Percentiles rank a stretch among this genome's conserved stretches.
Evolutionary conservation across 2,888 invertebrate species (phyloP).

Genomic region (Melinopterus prodromus): DNA sequence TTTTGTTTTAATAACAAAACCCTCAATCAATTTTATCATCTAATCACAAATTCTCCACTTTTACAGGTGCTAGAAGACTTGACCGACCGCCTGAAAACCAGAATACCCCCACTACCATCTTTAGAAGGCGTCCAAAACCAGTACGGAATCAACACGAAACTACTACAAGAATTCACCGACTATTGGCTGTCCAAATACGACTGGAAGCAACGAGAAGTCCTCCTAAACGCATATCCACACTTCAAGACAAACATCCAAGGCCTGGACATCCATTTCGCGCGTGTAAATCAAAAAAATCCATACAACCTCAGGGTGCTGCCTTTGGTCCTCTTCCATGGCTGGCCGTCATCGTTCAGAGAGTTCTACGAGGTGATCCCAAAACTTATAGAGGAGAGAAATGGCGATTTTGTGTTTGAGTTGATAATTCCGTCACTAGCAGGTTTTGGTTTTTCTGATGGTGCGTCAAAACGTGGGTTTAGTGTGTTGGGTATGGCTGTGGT

Average conservation of each 20-base stretch:
- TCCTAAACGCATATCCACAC: slow-evolving; percentile 73
- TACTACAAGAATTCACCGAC: slow-evolving; percentile 71
- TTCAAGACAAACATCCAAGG: slow-evolving; percentile 78
- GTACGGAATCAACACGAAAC: slow-evolving; percentile 80
- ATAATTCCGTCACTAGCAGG: slow-evolving; percentile 66
- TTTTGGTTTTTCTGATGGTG: slow-evolving; percentile 63
- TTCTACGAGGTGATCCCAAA: slow-evolving; percentile 79
- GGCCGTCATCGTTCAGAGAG: slow-evolving; percentile 88
- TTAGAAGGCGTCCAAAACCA: slow-evolving; percentile 74
- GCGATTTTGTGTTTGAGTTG: slow-evolving; percentile 72
- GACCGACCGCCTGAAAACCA: slow-evolving; percentile 64
- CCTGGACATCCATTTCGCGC: slow-evolving; percentile 73
- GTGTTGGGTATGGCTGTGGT: slow-evolving; percentile 66
- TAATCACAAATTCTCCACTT: slow-evolving; percentile 35
- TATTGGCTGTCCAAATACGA: slow-evolving; percentile 80
- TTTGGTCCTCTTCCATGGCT: slow-evolving; percentile 81
- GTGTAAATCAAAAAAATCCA: slow-evolving; percentile 65
- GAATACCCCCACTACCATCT: slow-evolving; percentile 60
- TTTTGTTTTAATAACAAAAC: too few species aligned
- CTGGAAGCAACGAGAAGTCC: slow-evolving; percentile 69
- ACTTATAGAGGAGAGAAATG: slow-evolving; percentile 63
- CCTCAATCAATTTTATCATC: slow-evolving; percentile 59
- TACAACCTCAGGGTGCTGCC: slow-evolving; percentile 64
- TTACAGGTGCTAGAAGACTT: slow-evolving; percentile 59
- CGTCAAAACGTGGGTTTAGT: slow-evolving; percentile 69